Percentiles rank a stretch among this genome's conserved stretches.
phyloP scores from a whole-genome alignment of 2,888 invertebrate species.

The Venusia cambrica region DNA sequence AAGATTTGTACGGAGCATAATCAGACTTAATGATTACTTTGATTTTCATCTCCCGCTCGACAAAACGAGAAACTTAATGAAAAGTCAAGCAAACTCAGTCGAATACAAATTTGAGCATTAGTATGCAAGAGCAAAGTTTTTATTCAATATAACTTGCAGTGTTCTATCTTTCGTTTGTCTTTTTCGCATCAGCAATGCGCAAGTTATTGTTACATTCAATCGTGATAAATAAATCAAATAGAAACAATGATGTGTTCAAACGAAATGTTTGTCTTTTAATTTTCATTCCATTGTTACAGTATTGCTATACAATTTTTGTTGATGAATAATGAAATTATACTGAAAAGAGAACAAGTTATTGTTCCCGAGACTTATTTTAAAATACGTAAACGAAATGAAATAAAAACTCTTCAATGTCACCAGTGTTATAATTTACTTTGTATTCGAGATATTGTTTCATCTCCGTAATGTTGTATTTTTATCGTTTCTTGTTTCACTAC shows the following conservation, averaged over 20 bases:
- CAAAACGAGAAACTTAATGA: constrained; percentile 73
- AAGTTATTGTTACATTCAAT: constrained; percentile 54
- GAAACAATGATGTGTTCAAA: constrained; percentile 30
- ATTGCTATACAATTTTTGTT: constrained; percentile 13
- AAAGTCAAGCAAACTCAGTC: constrained; percentile 76
- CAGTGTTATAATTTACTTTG: constrained; percentile 21
- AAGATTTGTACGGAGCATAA: constrained; percentile 55
- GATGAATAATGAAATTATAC: constrained; percentile 15
- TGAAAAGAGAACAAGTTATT: constrained; percentile 14
- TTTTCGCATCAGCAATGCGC: constrained; percentile 60
- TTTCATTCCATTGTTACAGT: constrained; percentile 26
- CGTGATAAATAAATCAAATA: constrained; percentile 40
- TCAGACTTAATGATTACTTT: constrained; percentile 73
- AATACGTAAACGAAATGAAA: constrained; percentile 17
- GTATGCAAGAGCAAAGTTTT: constrained; percentile 78
- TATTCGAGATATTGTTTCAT: constrained; percentile 25
- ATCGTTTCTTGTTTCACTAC: constrained; percentile 21
- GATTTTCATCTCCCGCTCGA: constrained; percentile 68
- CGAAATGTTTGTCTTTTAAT: constrained; percentile 40
- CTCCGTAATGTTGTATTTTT: constrained; percentile 22
- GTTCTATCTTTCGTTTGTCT: constrained; percentile 70
- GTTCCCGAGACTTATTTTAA: constrained; percentile 18
- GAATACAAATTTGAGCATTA: constrained; percentile 77
- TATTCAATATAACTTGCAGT: constrained; percentile 76
- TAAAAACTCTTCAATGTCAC: constrained; percentile 20